Base-by-base conservation (phyloP, 2,797 vertebrate species). In the Cossypha caffra region DNA sequence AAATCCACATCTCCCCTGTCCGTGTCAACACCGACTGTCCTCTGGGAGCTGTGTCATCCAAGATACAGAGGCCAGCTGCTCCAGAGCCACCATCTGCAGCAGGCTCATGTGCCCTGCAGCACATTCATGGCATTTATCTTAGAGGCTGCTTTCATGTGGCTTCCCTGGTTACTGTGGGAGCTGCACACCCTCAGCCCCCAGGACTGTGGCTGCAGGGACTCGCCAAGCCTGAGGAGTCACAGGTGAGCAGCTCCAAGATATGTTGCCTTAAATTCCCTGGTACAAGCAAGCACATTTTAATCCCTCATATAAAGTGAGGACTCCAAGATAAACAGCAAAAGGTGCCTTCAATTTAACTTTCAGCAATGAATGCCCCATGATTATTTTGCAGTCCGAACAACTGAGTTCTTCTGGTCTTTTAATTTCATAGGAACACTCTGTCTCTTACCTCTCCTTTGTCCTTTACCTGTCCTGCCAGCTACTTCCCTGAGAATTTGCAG, bases 101-200 rank as follows among this genome's bases (percentile, higher is more conserved):
- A 31, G 64, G 55, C 55, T 63, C 54, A 1, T 7, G 4, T 68
- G 48, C 62, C 58, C 29, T 23, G 72, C 58, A 63, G 75, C 45
- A 85, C 37, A 18, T 35, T 6, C 29, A 14, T 0, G 4, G 29
- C 52, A 35, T n/a, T 78, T 18, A 16, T 11, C 58, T 29, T 0
- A 12, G 62, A 57, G 45, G 54, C 52, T 74, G 75, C 66, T 78
- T 51, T 63, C 47, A 12, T 7, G 14, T 11, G 66, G 40, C 66
- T 55, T 28, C 33, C 40, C 5, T 5, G 57, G 26, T 11, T 7
- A 9, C 43, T 1, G 50, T 12, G 83, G 50, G 62, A 82, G 47
- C 52, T 16, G 61, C 42, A n/a, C 0, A 0, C 15, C 18, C 68
- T 5, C 43, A 42, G 23, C 66, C 31, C 37, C 58, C 59, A 6